These are phyloP conservation scores for Turritopsis dohrnii DNA, from an alignment of 30 jellyfish, hydroid and myxozoan species.

Conservation along the genomic window DNA sequence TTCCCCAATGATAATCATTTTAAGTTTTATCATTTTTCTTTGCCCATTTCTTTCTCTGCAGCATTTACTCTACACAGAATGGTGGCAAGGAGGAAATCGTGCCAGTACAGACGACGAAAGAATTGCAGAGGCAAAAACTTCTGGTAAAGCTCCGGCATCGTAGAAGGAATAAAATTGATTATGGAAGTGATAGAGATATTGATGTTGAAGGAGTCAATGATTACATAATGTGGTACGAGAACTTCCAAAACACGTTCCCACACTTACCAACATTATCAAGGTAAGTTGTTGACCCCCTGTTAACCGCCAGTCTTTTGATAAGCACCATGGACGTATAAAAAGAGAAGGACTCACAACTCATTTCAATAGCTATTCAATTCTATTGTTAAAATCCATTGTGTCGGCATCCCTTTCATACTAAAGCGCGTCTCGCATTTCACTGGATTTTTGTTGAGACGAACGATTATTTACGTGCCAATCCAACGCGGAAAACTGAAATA, in stretches of 20 bases:
- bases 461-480: no score
- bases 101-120: neutral
- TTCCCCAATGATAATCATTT: neutral
- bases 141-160: slow-evolving; percentile 24
- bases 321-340: no score
- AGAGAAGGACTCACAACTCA: no score
- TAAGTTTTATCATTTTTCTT: no score
- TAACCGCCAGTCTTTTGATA: neutral
- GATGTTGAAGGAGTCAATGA: slow-evolving; percentile 98
- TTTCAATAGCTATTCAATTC: no score
- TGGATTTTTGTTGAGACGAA: no score
- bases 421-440: no score
- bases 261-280: slow-evolving; percentile 84
- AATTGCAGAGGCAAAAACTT: neutral
- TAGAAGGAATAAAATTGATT: slow-evolving; percentile 46
- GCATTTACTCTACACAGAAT: neutral
- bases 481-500: no score
- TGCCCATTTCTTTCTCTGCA: neutral
- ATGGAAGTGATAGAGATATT: slow-evolving; percentile 84
- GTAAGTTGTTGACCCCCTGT: slow-evolving; percentile 17
- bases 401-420: no score
- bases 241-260: slow-evolving; percentile 51
- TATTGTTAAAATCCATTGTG: no score
- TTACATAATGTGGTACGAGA: slow-evolving; percentile 90
- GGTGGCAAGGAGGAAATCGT: neutral